Percentiles rank a stretch among this genome's conserved stretches.
Evolutionary conservation across 2,888 invertebrate species (phyloP).

Genomic region (Dolichomitus sp.): DNA sequence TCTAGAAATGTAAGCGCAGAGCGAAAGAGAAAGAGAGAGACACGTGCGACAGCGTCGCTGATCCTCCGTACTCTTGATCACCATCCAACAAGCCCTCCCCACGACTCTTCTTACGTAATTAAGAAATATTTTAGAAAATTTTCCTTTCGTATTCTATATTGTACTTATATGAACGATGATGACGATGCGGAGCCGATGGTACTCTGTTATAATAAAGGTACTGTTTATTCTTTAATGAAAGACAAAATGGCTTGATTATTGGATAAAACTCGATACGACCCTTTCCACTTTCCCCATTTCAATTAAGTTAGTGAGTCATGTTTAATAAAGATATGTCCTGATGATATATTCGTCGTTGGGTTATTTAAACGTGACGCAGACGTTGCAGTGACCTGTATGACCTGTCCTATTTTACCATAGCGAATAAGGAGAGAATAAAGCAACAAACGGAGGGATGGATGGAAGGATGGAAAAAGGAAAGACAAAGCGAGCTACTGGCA

Average conservation of each 20-base stretch:
- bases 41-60: constrained; percentile 14
- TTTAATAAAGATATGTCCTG: constrained; percentile 29
- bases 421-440: constrained; percentile 42
- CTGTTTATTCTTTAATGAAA: constrained; percentile 79
- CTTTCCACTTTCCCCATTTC: neutral
- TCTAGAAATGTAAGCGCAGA: constrained; percentile 5
- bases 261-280: neutral
- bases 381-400: constrained; percentile 32
- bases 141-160: constrained; percentile 76
- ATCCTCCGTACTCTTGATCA: constrained; percentile 4
- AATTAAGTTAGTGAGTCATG: neutral
- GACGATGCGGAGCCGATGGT: constrained; percentile 50
- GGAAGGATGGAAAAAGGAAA: constrained; percentile 4
- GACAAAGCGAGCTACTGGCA: constrained; percentile 43
- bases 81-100: constrained; percentile 20
- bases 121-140: constrained; percentile 74
- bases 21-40: neutral
- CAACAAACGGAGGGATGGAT: neutral
- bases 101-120: constrained; percentile 56
- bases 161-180: constrained; percentile 51
- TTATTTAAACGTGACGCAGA: constrained; percentile 36
- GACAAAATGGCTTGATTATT: neutral
- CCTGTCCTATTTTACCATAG: constrained; percentile 31
- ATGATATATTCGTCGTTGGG: constrained; percentile 20
- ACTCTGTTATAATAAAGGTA: constrained; percentile 78